Percentiles rank a stretch among this genome's conserved stretches.
These are phyloP conservation scores for Zalophus californianus DNA, from an alignment of 2,797 vertebrate genomes.

Conservation along the genomic window DNA sequence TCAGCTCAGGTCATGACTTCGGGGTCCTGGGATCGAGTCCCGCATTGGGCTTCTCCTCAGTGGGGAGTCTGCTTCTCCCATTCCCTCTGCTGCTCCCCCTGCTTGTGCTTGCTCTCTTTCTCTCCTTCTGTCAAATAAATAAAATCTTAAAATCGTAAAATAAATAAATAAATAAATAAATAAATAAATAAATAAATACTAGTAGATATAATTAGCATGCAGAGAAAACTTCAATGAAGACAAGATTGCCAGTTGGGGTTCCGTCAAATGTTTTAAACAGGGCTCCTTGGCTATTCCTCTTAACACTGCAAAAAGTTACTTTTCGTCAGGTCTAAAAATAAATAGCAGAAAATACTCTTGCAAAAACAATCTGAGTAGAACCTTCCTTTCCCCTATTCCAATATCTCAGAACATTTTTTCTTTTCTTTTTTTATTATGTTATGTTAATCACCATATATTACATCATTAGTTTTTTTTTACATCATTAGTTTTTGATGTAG, in stretches of 20 bases:
- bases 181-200: conserved; percentile 69
- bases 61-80: neutral
- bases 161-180: neutral
- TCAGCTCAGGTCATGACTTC: neutral
- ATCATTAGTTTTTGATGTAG: no score
- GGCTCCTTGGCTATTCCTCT: conserved; percentile 48
- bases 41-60: neutral
- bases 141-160: no score
- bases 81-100: neutral
- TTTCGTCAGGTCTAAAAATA: conserved; percentile 61
- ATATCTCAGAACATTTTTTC: conserved; percentile 9
- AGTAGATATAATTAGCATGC: conserved; percentile 44
- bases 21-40: neutral
- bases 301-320: conserved; percentile 39
- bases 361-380: conserved; percentile 52
- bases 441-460: no score
- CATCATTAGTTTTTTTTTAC: no score
- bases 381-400: neutral
- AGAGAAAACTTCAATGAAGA: conserved; percentile 28
- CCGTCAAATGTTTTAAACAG: conserved; percentile 51
- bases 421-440: no score
- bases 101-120: neutral
- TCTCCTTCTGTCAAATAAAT: no score
- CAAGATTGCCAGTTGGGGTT: neutral
- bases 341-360: conserved; percentile 35